A percentile compares a stretch with the other conserved stretches of the same genome.
phyloP scores from a whole-genome alignment of 30 jellyfish, hydroid and myxozoan genomes.

The Hydra vulgaris region DNA sequence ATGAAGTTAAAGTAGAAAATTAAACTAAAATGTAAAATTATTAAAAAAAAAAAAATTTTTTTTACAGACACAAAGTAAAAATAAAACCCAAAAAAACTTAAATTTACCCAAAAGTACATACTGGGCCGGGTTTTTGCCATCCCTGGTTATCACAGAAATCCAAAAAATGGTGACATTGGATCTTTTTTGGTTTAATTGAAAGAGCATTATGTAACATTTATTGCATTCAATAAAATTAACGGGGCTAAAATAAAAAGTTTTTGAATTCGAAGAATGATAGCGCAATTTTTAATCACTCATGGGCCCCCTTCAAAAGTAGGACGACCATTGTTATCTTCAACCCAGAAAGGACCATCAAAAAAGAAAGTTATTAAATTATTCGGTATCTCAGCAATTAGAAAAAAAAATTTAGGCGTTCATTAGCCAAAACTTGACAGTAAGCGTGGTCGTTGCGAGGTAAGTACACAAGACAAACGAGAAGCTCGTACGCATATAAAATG shows the following conservation, averaged over 20 bases:
- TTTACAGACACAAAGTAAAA: no score
- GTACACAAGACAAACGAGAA: conserved; percentile 41
- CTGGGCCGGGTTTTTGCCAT: no score
- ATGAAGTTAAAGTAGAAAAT: no score
- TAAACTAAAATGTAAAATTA: no score
- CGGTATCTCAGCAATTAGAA: conserved; percentile 47
- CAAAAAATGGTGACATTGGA: conserved; percentile 52
- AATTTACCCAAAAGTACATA: no score
- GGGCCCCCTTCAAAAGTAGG: conserved; percentile 53
- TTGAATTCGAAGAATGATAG: conserved; percentile 28
- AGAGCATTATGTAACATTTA: conserved; percentile 15
- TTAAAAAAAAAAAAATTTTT: no score
- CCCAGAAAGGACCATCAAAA: conserved; percentile 20
- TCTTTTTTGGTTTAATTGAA: conserved; percentile 43
- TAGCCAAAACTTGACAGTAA: conserved; percentile 35
- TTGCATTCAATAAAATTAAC: conserved; percentile 41
- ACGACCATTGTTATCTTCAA: conserved; percentile 44
- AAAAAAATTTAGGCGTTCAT: conserved; percentile 46
- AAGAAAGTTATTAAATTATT: conserved; percentile 30
- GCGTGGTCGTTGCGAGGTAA: conserved; percentile 71
- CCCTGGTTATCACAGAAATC: conserved; percentile 44
- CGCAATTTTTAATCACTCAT: conserved; percentile 45
- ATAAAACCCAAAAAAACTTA: no score
- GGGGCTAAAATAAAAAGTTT: conserved; percentile 21
- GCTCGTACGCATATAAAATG: conserved; percentile 47